phyloP scores from a whole-genome alignment of 2,113 vertebrate species.

The Xiphophorus couchianus region DNA sequence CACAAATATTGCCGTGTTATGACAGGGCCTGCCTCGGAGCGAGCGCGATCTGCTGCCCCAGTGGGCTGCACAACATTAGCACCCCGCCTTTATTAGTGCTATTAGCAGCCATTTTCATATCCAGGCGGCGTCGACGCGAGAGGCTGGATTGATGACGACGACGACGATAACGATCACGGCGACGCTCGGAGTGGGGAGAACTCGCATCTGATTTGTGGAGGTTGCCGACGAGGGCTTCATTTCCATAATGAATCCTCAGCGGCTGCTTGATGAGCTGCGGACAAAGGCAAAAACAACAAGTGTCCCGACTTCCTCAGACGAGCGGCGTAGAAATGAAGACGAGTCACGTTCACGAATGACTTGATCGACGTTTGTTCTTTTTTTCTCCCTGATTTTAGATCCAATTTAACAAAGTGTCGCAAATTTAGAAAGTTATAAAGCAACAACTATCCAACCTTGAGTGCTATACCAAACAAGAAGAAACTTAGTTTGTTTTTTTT shows the following conservation, averaged over 20 bases:
- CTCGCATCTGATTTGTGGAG: constrained; percentile 56
- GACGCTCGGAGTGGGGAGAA: constrained; percentile 43
- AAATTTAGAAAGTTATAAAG: constrained; percentile 41
- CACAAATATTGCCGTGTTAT: constrained; percentile 29
- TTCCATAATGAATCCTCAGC: constrained; percentile 71
- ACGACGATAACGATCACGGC: constrained; percentile 65
- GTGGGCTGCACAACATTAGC: constrained; percentile 49
- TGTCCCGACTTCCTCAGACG: constrained; percentile 36
- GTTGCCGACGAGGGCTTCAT: constrained; percentile 65
- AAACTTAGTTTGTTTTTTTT: constrained; percentile 32
- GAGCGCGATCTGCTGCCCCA: constrained; percentile 27
- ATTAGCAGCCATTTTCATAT: constrained; percentile 63
- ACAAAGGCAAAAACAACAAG: constrained; percentile 66
- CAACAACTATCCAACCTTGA: constrained; percentile 28
- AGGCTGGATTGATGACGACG: constrained; percentile 70
- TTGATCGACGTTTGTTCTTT: constrained; percentile 13
- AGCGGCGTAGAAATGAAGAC: constrained; percentile 45
- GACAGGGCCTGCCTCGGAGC: constrained; percentile 19
- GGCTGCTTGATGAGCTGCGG: constrained; percentile 62
- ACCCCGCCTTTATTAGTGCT: constrained; percentile 54
- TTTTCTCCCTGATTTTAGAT: background rate
- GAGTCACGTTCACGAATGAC: constrained; percentile 45
- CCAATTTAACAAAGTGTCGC: constrained; percentile 41
- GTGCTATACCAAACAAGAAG: constrained; percentile 55
- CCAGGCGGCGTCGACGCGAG: constrained; percentile 63